phyloP scores from a whole-genome alignment of 2,797 vertebrate genomes.

The Phrynocephalus forsythii region DNA sequence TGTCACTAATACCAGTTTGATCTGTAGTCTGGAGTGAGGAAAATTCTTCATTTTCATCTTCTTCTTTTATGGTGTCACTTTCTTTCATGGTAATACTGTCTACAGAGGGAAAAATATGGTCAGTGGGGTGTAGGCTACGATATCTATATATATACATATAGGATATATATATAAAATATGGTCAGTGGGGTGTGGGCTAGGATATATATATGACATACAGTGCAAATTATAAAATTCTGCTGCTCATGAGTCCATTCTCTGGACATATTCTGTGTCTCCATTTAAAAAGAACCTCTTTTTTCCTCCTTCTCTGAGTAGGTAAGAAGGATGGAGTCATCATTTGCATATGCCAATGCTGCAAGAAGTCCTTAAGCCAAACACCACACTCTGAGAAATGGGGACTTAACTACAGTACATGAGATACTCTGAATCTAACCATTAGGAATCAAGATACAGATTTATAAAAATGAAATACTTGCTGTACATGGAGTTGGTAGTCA shows the following conservation, averaged over 20 bases:
- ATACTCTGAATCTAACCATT: neutral
- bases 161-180: too few relatives aligned
- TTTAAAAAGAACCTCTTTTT: too few relatives aligned
- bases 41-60: constrained; percentile 12
- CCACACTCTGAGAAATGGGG: neutral
- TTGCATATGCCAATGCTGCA: neutral
- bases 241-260: too few relatives aligned
- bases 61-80: constrained; percentile 13
- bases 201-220: too few relatives aligned
- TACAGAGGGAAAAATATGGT: neutral
- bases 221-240: too few relatives aligned
- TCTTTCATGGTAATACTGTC: neutral
- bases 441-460: neutral
- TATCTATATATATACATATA: too few relatives aligned
- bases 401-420: neutral
- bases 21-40: neutral
- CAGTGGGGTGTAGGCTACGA: neutral
- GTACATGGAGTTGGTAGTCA: too few relatives aligned
- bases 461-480: neutral
- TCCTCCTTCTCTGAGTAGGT: too few relatives aligned
- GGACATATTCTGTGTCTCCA: too few relatives aligned
- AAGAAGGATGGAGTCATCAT: neutral
- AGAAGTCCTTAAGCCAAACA: neutral
- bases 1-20: constrained; percentile 31
- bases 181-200: neutral